Conservation (phyloP, 2,888 invertebrate species). For the Antitype chi region DNA sequence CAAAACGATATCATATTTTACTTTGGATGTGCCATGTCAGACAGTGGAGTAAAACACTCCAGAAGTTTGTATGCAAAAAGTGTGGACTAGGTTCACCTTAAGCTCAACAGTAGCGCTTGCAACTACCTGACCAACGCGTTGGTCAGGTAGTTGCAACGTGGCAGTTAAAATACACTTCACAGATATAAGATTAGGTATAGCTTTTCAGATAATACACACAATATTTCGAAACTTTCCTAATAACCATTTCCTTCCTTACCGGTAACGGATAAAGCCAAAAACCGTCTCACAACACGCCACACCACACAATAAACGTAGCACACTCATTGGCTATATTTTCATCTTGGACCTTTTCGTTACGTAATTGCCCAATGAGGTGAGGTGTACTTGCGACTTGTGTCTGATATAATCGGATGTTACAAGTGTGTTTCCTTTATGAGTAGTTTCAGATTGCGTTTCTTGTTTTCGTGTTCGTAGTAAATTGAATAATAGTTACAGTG, state of each 20-base stretch:
- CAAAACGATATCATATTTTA: no score
- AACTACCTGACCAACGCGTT: no score
- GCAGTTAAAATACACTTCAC: no score
- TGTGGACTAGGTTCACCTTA: no score
- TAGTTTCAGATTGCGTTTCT: conserved; percentile 51
- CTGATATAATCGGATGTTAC: not conserved
- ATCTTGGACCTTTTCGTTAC: not conserved
- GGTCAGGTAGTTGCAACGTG: no score
- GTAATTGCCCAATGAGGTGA: conserved; percentile 16
- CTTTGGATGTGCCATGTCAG: no score
- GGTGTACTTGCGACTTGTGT: not conserved
- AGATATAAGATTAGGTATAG: not conserved
- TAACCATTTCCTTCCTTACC: conserved; percentile 34
- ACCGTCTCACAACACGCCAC: conserved; percentile 29
- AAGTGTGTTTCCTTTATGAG: conserved; percentile 19
- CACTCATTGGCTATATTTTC: conserved; percentile 21
- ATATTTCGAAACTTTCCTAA: not conserved
- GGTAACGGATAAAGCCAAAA: conserved; percentile 9
- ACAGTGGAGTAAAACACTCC: no score
- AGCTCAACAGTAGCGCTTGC: no score
- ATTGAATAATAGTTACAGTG: conserved; percentile 64
- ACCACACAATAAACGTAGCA: conserved; percentile 3
- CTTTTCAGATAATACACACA: not conserved
- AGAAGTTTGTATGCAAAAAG: no score
- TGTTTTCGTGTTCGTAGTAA: conserved; percentile 56